Conservation (phyloP, 2,797 vertebrate genomes). For the Parambassis ranga region DNA sequence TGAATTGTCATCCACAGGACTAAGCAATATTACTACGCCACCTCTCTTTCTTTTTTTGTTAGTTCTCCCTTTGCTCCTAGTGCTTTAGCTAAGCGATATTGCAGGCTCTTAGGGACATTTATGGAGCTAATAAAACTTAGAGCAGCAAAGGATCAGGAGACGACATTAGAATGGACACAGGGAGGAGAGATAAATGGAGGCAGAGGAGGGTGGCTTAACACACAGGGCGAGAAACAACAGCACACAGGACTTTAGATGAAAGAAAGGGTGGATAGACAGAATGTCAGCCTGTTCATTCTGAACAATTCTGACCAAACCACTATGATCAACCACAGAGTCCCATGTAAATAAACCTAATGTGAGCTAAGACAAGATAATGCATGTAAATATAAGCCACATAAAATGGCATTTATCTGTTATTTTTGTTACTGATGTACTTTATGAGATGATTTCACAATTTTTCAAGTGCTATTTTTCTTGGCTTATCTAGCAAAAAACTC, state of each 20-base stretch:
- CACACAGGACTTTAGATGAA: conserved; percentile 8
- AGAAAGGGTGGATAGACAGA: conserved; percentile 1
- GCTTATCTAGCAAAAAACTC: not conserved
- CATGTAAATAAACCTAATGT: not conserved
- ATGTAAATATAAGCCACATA: not conserved
- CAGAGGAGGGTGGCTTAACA: conserved; percentile 36
- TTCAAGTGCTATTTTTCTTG: not conserved
- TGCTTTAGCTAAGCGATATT: conserved; percentile 61
- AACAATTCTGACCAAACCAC: not conserved
- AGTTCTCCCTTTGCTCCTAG: conserved; percentile 43
- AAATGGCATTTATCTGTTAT: not conserved
- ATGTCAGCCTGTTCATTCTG: not conserved
- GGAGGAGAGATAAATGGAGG: conserved; percentile 35
- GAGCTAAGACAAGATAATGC: too few species aligned
- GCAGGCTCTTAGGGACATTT: conserved; percentile 79
- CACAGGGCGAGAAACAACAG: conserved; percentile 24
- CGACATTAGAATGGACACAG: conserved; percentile 40
- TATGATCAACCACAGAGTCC: not conserved
- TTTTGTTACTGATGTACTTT: not conserved
- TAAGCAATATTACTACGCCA: conserved; percentile 45
- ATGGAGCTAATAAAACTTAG: conserved; percentile 77
- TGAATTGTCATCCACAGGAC: conserved; percentile 48
- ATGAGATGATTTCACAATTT: not conserved
- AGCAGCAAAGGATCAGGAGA: conserved; percentile 67
- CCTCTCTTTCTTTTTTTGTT: conserved; percentile 4